Evolutionary conservation across 1,140 invertebrate species (phyloP).

Genomic region (Oscheius sp.): DNA sequence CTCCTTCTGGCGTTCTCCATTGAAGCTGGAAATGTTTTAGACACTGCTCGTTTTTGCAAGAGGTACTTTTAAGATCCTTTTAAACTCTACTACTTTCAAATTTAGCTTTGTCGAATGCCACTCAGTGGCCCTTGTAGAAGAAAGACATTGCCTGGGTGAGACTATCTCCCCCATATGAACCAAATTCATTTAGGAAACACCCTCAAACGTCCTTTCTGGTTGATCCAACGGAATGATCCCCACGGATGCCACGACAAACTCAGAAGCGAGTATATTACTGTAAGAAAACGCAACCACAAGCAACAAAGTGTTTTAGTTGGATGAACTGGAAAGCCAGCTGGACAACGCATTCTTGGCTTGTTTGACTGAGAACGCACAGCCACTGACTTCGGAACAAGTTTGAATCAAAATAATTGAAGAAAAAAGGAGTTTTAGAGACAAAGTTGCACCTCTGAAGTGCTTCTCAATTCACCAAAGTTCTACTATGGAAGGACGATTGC

Average conservation of each 20-base stretch:
- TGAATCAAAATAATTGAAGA: background rate
- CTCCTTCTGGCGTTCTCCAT: no score
- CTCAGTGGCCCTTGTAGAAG: constrained; percentile 22
- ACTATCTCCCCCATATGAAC: background rate
- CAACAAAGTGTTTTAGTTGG: constrained; percentile 6
- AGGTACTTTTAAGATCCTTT: no score
- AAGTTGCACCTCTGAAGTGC: background rate
- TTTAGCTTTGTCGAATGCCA: constrained; percentile 19
- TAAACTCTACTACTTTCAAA: background rate
- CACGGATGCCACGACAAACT: constrained; percentile 26
- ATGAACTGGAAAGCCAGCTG: constrained; percentile 19
- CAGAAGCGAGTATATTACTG: constrained; percentile 30
- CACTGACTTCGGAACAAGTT: constrained; percentile 4
- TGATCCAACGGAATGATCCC: constrained; percentile 16
- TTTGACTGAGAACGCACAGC: constrained; percentile 25
- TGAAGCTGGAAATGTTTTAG: no score
- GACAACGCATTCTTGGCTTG: constrained; percentile 22
- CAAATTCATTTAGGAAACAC: background rate
- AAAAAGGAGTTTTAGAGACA: background rate
- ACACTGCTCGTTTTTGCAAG: no score
- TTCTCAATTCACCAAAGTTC: constrained; percentile 6
- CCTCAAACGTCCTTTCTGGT: constrained; percentile 23
- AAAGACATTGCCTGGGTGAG: constrained; percentile 14
- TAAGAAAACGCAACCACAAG: background rate
- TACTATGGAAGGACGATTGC: constrained; percentile 24